Conservation (phyloP, 2,888 invertebrate genomes). For the Polymixis lichenea region DNA sequence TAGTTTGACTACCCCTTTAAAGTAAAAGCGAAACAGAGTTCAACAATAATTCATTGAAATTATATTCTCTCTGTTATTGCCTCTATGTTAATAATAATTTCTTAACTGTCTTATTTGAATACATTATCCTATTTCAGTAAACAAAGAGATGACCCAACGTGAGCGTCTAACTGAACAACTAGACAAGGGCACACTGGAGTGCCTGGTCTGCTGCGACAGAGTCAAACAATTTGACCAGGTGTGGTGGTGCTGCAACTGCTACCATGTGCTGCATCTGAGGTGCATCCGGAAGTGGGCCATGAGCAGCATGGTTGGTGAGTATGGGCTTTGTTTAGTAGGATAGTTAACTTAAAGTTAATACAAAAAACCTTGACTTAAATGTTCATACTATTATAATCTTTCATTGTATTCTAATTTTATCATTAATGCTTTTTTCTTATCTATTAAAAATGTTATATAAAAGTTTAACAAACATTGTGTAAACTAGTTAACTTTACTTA, state of each 20-base stretch:
- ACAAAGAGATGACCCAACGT: constrained; percentile 92
- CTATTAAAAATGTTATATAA: background rate
- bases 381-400: background rate
- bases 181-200: constrained; percentile 95
- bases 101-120: background rate
- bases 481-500: background rate
- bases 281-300: constrained; percentile 98
- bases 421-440: background rate
- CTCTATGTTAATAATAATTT: background rate
- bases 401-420: background rate
- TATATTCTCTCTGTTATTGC: background rate
- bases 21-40: no score
- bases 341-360: background rate
- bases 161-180: constrained; percentile 96
- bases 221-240: constrained; percentile 95
- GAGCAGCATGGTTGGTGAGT: constrained; percentile 93
- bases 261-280: constrained; percentile 97
- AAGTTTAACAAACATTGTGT: constrained; percentile 9
- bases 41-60: background rate
- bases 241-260: constrained; percentile 98
- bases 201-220: constrained; percentile 97
- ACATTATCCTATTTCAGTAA: constrained; percentile 36
- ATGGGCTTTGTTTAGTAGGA: background rate
- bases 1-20: no score
- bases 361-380: background rate